Base-by-base conservation (phyloP, 2,888 invertebrate genomes). In the Sesia apiformis region DNA sequence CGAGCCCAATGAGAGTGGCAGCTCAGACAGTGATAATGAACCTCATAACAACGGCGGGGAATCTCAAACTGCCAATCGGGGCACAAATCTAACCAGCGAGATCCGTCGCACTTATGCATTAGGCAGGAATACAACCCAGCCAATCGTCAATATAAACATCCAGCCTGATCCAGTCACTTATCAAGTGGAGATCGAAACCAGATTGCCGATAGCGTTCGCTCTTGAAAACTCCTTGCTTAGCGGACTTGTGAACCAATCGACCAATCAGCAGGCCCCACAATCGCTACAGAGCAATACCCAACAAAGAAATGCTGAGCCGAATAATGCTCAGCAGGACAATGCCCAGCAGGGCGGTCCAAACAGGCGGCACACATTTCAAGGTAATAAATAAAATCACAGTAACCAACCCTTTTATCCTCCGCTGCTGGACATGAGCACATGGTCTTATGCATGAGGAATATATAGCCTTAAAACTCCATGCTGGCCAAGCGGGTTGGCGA, bases 101-200 rank as follows among this genome's bases (percentile, higher is more conserved):
- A 42, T 7, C 7, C 42, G 7, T 1, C 42, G 5, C 3, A 3
- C 42, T 42, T 49, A 58, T 40, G 62, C 62, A 57, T 59, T 69
- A 57, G 76, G 74, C 70, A 74, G 69, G 68, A 74, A 69, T 58
- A 56, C 67, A 40, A 66, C 69, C 50, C 72, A 70, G 60, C 72
- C 74, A 56, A 72, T 70, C 55, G 68, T 67, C 59, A 72, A 70
- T 63, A 70, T 72, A 53, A 72, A 67, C 56, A 68, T 72, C 55
- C 72, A 70, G 56, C 71, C 78, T 55, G 74, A 75, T 43, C 77
- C 80, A 3, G 60, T 74, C 54, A 74, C 73, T 0, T 81, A 78
- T 57, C 81, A 82, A 70, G 73, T 83, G 58, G 84, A 82, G 60
- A 80, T 84, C 59, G 83, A 79, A 56, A 75, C 80, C 41, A 69